A percentile compares a stretch with the other conserved stretches of the same genome.
Conservation (phyloP, 2,888 invertebrate genomes). For the Blastobasis adustella region DNA sequence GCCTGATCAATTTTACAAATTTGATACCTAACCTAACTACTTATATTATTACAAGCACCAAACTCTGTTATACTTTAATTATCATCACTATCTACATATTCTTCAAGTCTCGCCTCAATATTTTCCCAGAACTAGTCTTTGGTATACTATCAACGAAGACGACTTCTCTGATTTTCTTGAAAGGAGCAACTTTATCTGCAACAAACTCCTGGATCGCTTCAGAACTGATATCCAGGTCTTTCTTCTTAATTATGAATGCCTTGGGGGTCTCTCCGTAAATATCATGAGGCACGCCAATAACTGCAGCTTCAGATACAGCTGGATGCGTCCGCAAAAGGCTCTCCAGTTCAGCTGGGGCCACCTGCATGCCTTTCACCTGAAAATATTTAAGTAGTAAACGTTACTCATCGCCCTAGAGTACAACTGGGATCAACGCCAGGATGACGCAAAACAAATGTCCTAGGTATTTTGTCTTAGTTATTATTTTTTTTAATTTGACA, state of each 20-base stretch:
- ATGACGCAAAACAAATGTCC: too few relatives aligned
- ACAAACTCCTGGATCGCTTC: slow-evolving; percentile 71
- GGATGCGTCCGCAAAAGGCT: slow-evolving; percentile 83
- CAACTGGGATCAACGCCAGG: too few relatives aligned
- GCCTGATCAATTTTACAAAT: too few relatives aligned
- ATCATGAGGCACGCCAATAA: slow-evolving; percentile 85
- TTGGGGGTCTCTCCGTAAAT: slow-evolving; percentile 85
- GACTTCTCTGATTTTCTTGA: slow-evolving; percentile 82
- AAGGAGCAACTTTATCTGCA: slow-evolving; percentile 81
- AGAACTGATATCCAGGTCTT: slow-evolving; percentile 54
- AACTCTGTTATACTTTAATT: too few relatives aligned
- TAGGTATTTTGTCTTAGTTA: too few relatives aligned
- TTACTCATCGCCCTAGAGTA: too few relatives aligned
- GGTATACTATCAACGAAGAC: slow-evolving; percentile 81
- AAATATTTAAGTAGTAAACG: background rate
- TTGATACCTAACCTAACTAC: too few relatives aligned
- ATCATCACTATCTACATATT: slow-evolving; percentile 38
- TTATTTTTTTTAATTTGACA: too few relatives aligned
- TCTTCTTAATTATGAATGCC: slow-evolving; percentile 81
- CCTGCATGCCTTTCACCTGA: slow-evolving; percentile 83
- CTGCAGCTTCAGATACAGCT: slow-evolving; percentile 87
- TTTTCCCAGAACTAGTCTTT: slow-evolving; percentile 86
- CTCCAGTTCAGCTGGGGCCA: slow-evolving; percentile 93
- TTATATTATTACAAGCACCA: too few relatives aligned
- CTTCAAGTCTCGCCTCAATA: slow-evolving; percentile 79